These are phyloP conservation scores for Pseudoips prasinana DNA, from an alignment of 2,888 invertebrate genomes.

Conservation along the genomic window DNA sequence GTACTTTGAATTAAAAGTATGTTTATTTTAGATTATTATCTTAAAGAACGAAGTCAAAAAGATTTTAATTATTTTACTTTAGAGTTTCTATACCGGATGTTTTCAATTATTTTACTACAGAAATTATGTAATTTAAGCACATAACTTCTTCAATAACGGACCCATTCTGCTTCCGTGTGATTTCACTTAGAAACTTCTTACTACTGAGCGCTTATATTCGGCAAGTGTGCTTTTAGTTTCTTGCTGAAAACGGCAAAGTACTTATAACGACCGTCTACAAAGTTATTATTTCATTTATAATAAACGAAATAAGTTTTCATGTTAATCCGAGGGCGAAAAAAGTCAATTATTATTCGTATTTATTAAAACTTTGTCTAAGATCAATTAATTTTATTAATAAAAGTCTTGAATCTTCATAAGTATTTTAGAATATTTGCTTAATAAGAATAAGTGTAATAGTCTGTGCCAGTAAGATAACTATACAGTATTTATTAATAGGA, in stretches of 20 bases:
- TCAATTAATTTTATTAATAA: conserved; percentile 8
- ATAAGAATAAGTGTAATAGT: too few species aligned
- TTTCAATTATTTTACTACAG: too few species aligned
- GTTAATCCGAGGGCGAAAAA: conserved; percentile 20
- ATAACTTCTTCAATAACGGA: too few species aligned
- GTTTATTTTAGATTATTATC: too few species aligned
- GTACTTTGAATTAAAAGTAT: too few species aligned
- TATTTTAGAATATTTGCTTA: not conserved
- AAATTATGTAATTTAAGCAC: too few species aligned
- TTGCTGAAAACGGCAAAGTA: conserved; percentile 39
- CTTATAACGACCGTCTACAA: conserved; percentile 34
- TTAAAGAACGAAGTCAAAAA: too few species aligned
- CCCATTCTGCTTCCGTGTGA: conserved; percentile 5
- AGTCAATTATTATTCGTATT: conserved; percentile 5
- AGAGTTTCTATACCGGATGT: too few species aligned
- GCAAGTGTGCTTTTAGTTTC: conserved; percentile 50
- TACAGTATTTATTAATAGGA: too few species aligned
- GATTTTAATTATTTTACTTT: too few species aligned
- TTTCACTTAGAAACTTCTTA: conserved; percentile 19
- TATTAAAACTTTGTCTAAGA: conserved; percentile 4
- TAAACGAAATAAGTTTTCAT: conserved; percentile 22
- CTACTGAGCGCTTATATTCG: conserved; percentile 47
- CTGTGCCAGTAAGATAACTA: too few species aligned
- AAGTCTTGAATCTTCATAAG: not conserved
- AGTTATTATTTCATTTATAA: conserved; percentile 37